A percentile compares a stretch with the other conserved stretches of the same genome.
These are phyloP conservation scores for Catamblyrhynchus diadema DNA, from an alignment of 2,797 vertebrate genomes.

Conservation along the genomic window DNA sequence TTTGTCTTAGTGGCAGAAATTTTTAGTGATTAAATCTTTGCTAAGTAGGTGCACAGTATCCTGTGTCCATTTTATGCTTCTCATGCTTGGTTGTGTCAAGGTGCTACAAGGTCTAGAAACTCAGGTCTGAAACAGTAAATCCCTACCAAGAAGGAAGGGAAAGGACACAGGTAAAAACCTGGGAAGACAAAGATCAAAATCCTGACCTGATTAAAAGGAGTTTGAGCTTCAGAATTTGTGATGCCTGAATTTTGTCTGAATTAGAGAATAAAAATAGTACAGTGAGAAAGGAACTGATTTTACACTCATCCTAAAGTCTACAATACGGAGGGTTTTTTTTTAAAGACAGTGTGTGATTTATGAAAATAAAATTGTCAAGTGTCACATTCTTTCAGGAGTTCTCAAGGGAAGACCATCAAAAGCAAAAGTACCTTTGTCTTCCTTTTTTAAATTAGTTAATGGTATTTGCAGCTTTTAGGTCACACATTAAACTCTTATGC, in stretches of 20 bases:
- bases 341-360: background rate
- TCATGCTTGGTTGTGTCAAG: background rate
- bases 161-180: background rate
- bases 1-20: background rate
- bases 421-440: background rate
- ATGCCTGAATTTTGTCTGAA: background rate
- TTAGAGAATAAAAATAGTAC: background rate
- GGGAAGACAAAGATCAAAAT: background rate
- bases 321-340: background rate
- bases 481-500: background rate
- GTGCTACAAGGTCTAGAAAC: background rate
- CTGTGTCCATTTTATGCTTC: background rate
- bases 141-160: background rate
- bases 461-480: background rate
- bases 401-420: background rate
- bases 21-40: background rate
- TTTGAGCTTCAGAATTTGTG: background rate
- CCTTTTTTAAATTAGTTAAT: background rate
- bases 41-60: background rate
- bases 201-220: background rate
- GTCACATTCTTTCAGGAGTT: background rate
- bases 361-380: background rate
- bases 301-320: background rate
- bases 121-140: background rate
- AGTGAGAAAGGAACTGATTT: background rate